Evolutionary conservation across 2,888 invertebrate genomes (phyloP).

Genomic region (Eudemis profundana): DNA sequence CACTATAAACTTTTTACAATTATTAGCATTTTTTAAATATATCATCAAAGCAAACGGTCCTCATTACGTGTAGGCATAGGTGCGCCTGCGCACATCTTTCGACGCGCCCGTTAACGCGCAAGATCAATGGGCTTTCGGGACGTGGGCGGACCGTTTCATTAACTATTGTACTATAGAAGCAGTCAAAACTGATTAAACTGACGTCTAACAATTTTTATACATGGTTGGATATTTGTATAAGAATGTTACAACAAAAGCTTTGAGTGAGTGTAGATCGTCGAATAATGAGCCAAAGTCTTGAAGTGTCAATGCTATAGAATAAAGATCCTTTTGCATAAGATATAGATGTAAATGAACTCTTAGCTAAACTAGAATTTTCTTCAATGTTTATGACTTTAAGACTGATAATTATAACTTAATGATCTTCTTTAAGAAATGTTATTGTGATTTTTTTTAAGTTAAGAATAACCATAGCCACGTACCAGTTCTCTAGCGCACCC

Average conservation of each 20-base stretch:
- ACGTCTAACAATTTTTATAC: slow-evolving; percentile 60
- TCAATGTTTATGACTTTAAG: too few relatives aligned
- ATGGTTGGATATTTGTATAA: slow-evolving; percentile 63
- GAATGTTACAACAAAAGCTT: slow-evolving; percentile 44
- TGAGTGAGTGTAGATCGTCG: neutral
- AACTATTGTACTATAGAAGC: slow-evolving; percentile 80
- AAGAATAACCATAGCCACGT: too few relatives aligned
- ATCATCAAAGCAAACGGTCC: slow-evolving; percentile 65
- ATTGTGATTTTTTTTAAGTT: too few relatives aligned
- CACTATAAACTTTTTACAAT: too few relatives aligned
- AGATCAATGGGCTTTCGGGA: slow-evolving; percentile 76
- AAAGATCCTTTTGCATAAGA: neutral
- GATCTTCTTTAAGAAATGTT: too few relatives aligned
- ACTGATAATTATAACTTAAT: too few relatives aligned
- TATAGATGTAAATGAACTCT: too few relatives aligned
- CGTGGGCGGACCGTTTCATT: slow-evolving; percentile 82
- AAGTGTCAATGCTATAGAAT: neutral
- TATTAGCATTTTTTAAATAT: slow-evolving; percentile 49
- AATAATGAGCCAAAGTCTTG: neutral
- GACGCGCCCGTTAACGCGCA: slow-evolving; percentile 75
- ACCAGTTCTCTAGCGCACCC: too few relatives aligned
- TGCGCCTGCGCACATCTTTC: slow-evolving; percentile 71
- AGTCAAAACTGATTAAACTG: slow-evolving; percentile 78
- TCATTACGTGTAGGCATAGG: slow-evolving; percentile 60
- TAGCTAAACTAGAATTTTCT: too few relatives aligned